phyloP scores from a whole-genome alignment of 2,888 invertebrate species.

The Sminthurinus aureus region DNA sequence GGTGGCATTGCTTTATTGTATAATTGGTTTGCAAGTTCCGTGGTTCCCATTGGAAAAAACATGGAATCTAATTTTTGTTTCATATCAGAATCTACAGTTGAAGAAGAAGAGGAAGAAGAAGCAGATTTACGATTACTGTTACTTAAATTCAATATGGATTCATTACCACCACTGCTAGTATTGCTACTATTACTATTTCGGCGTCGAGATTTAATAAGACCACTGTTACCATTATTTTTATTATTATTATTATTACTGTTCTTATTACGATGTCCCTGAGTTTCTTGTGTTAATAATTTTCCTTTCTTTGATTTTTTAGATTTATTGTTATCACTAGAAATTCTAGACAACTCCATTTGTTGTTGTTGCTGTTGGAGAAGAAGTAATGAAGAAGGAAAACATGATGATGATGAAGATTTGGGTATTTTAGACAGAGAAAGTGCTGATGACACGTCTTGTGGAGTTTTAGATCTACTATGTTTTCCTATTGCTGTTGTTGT shows the following conservation, averaged over 20 bases:
- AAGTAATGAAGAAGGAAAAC: not conserved
- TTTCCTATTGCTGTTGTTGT: not conserved
- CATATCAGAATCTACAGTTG: not conserved
- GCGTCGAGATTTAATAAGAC: not conserved
- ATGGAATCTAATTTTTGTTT: not conserved
- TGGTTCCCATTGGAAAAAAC: not conserved
- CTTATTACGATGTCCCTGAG: no score
- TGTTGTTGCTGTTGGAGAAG: not conserved
- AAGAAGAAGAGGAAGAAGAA: not conserved
- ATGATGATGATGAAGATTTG: not conserved
- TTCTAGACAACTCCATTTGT: not conserved
- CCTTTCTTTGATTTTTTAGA: not conserved
- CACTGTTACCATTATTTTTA: not conserved
- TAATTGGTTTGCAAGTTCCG: not conserved
- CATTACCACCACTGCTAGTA: not conserved
- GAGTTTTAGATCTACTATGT: not conserved
- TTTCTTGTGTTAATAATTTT: not conserved
- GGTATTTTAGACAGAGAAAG: not conserved
- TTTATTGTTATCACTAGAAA: not conserved
- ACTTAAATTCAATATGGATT: conserved; percentile 9
- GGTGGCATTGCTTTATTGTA: not conserved
- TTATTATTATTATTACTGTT: no score
- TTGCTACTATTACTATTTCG: not conserved
- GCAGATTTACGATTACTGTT: not conserved
- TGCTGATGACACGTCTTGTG: not conserved